phyloP scores from a whole-genome alignment of 2,797 vertebrate species.

The Moxostoma hubbsi region DNA sequence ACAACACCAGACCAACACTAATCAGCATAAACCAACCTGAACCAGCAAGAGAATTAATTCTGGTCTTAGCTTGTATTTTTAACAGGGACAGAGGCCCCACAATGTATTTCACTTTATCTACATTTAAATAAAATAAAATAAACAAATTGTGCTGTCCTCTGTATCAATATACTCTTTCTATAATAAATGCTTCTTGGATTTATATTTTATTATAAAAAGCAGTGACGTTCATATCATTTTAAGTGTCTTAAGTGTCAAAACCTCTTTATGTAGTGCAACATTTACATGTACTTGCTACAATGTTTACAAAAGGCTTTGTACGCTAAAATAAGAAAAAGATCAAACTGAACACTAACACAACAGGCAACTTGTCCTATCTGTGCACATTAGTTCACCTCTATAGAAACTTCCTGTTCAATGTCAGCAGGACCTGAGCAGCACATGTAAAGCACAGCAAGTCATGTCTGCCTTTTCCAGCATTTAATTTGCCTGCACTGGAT shows the following conservation, averaged over 20 bases:
- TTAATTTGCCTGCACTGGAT: slow-evolving; percentile 37
- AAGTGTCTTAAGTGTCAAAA: background rate
- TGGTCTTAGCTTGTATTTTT: too few species aligned
- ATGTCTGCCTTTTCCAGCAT: background rate
- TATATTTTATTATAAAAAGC: background rate
- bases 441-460: slow-evolving; percentile 12
- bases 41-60: too few species aligned
- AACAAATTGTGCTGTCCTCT: too few species aligned
- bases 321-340: too few species aligned
- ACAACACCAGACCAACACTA: too few species aligned
- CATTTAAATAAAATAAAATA: too few species aligned
- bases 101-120: too few species aligned
- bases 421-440: background rate
- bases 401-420: slow-evolving; percentile 1
- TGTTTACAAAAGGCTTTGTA: too few species aligned
- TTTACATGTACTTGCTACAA: background rate
- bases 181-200: background rate
- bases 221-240: background rate
- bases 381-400: slow-evolving; percentile 11
- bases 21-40: too few species aligned
- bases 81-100: too few species aligned
- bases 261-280: background rate
- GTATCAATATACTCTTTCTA: background rate
- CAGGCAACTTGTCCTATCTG: background rate
- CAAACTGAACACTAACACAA: too few species aligned